phyloP scores from a whole-genome alignment of 1,140 invertebrate species.

The Dendroctonus ponderosae region DNA sequence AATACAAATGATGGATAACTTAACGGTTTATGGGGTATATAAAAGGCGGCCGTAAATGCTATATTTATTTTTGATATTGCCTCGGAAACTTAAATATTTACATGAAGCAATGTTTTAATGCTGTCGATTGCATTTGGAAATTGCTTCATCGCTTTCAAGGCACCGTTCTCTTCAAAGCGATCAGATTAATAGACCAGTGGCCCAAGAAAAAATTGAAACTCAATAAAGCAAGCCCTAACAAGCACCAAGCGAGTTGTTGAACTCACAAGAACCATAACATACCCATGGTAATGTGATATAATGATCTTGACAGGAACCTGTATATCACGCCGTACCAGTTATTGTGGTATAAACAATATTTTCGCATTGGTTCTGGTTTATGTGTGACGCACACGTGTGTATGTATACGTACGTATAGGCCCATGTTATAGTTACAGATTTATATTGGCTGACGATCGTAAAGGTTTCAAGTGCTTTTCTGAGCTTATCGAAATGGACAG shows the following conservation, averaged over 20 bases:
- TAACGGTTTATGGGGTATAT: constrained; percentile 12
- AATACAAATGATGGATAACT: constrained; percentile 22
- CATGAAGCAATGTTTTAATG: neutral
- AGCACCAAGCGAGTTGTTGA: neutral
- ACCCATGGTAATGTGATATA: constrained; percentile 16
- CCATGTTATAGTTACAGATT: constrained; percentile 22
- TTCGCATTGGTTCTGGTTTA: constrained; percentile 23
- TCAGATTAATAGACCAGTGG: no score
- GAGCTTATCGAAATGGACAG: constrained; percentile 10
- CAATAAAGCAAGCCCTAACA: no score
- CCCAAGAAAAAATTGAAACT: no score
- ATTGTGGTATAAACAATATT: constrained; percentile 27
- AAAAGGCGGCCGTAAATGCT: constrained; percentile 6
- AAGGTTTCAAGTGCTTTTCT: constrained; percentile 3
- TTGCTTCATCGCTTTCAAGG: neutral
- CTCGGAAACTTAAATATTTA: constrained; percentile 17
- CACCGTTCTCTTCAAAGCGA: no score
- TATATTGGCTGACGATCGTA: constrained; percentile 20
- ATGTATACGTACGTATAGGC: neutral
- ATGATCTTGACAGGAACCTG: neutral
- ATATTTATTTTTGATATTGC: constrained; percentile 23
- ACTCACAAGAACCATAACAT: constrained; percentile 8
- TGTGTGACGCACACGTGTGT: constrained; percentile 18
- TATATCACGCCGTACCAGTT: constrained; percentile 11
- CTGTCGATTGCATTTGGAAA: neutral